Evolutionary conservation across 2,113 vertebrate genomes (phyloP), one percentile per base, ranked within the genome.

Genomic region (Aphelocoma coerulescens): DNA sequence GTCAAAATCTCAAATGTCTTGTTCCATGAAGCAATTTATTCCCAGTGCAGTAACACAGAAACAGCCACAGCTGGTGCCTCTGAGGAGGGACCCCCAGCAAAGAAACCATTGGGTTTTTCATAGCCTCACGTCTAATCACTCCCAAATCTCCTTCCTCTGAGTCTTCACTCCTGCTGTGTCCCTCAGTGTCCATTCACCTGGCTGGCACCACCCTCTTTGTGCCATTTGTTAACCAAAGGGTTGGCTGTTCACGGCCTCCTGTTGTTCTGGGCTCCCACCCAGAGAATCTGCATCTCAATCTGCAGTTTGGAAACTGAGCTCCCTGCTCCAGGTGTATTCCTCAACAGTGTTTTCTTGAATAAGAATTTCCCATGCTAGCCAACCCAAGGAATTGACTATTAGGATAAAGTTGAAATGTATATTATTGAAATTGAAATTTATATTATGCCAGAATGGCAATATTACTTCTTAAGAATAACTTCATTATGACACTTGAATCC

Each of bases 201-300:
- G 4, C 11, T 20, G 23, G 33, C 28, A 28, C 11, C 23, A 39
- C 4, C 2, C 4, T 16, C 37, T 44, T 28, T 0, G 0, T 59
- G 10, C 1, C 6, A 1, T 75, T 39, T 67, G 16, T 21, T 52
- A n/a, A 26, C 10, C 57, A 74, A 59, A 82, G 6, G 3, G 7
- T 39, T 44, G 33, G 37, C 7, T 39, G 10, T 13, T 51, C 32
- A 13, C 0, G 2, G 4, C 18, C 12, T 49, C 22, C 27, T 33
- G 14, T 27, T 27, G 32, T 18, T 43, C 49, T 65, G 16, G 32
- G 27, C 5, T 58, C 17, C 12, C 11, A 16, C 5, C 3, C 12
- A 7, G 12, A 73, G 6, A 37, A 10, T 18, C 24, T 49, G 24
- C n/a, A 35, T 21, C 66, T 68, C 24, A 74, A 3, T 8, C 27